Evolutionary conservation across 2,113 vertebrate genomes (phyloP), one percentile per base, ranked within the genome.

Genomic region (Montifringilla adamsi): DNA sequence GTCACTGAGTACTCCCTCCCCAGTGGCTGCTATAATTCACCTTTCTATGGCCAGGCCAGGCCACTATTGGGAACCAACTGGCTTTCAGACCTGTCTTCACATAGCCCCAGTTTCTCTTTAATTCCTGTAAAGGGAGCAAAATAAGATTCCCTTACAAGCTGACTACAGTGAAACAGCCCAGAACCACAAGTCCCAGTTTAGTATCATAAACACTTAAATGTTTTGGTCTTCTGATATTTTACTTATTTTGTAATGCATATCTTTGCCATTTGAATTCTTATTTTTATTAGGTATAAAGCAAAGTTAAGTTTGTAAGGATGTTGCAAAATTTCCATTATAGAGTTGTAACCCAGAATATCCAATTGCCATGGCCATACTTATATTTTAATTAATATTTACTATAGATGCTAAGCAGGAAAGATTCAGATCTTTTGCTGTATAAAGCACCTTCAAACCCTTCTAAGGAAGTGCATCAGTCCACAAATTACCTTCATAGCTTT

Each of bases 101-200:
- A 87, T 8, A 87, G 82, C 31, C 77, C 30, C 52, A 6, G 15
- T 50, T 91, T 84, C 90, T 67, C 87, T 92, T 72, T 74, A 94
- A 80, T 91, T 89, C 53, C 74, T 77, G 67, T 59, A 93, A 97
- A 91, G 67, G 72, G 86, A 95, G 89, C 64, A 96, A 96, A 95
- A 85, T 60, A n/a, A 44, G 17, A 56, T 77, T 94, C 18, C 27
- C 84, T 91, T 94, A 89, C 60, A 94, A 89, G 31, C 4, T 21
- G 9, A 60, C 43, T 66, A 24, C 88, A 96, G 84, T 53, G 37
- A 87, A 60, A 63, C 31, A 27, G 73, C 90, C 84, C 84, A 97
- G 76, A 94, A 87, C 62, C 27, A 13, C 68, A 73, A 82, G 60
- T 23, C 20, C 69, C 56, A 30, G 74, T 83, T 95, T 49, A 74